These are phyloP conservation scores for Dendrocopos noguchii DNA, from an alignment of 2,113 vertebrate species.

Conservation along the genomic window DNA sequence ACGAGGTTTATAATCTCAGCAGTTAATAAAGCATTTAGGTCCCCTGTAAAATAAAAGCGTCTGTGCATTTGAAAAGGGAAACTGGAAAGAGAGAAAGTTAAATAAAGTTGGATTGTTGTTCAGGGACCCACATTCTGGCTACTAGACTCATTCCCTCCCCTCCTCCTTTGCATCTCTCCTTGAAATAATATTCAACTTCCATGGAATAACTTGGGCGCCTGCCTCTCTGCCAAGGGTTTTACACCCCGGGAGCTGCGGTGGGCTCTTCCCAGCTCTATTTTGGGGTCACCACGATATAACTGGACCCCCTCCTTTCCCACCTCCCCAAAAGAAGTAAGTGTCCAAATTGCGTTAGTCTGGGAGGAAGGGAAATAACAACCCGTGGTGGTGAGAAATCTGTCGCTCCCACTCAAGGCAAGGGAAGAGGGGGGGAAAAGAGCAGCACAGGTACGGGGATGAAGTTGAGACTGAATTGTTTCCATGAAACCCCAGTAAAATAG, in stretches of 20 bases:
- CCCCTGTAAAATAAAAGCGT: background rate
- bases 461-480: constrained; percentile 40
- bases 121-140: background rate
- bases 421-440: background rate
- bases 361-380: background rate
- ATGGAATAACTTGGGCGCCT: background rate
- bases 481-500: background rate
- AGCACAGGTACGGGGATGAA: background rate
- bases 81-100: background rate
- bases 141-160: background rate
- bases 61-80: background rate
- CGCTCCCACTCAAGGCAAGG: background rate
- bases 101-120: constrained; percentile 22
- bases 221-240: background rate
- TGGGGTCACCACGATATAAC: background rate
- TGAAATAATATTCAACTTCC: background rate
- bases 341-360: background rate
- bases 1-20: constrained; percentile 39
- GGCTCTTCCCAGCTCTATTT: background rate
- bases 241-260: background rate
- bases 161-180: background rate
- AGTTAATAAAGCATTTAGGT: background rate
- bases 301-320: too few species aligned
- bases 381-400: background rate
- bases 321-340: fast-evolving